Base-by-base conservation (phyloP, 2,797 vertebrate genomes). In the Rhinella marina region DNA sequence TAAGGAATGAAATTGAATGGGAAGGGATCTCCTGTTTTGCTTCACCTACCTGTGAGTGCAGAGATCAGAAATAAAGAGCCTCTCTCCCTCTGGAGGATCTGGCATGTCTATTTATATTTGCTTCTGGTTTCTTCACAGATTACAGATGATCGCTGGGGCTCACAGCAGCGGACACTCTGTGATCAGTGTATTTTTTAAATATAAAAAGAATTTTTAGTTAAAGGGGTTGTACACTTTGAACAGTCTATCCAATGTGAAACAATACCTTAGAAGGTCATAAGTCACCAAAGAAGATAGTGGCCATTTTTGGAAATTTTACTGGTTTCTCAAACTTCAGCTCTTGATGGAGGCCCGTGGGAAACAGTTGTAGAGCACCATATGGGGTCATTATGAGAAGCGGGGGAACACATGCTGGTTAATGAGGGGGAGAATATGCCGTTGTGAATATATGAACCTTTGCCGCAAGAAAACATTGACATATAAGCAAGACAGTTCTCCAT, bases 381-480 rank as follows among this genome's bases (percentile, higher is more conserved):
- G 72, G 72, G 72, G 72, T 75, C 72, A 77, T 77, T 54, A 52
- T 17, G 75, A 54, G 75, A 77, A 77, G 48, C 50, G 75, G 75
- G 50, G 72, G 72, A 75, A 75, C 41, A 52, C 68, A 72, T 72
- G 68, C 72, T 75, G 41, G 41, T 23, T 75, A 75, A 75, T 75
- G 72, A 72, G 68, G 68, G 68, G 19, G 29, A 72, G 27, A 76
- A 54, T 25, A 77, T 54, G 75, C 41, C 23, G 21, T 50, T 23
- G 50, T 77, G 50, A 54, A 77, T 77, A 52, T 54, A 52, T 77
- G 48, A 52, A 77, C 50, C 50, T 77, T 54, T 52, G 23, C 50
- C 50, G 21, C 48, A 77, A 77, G 75, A 77, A 77, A 77, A 77
- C 23, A 52, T 77, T 77, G 75, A 77, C 75, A 32, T 59, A 61